Percentiles rank a stretch among this genome's conserved stretches.
Conservation (phyloP, 2,797 vertebrate genomes). For the Gouania willdenowi region DNA sequence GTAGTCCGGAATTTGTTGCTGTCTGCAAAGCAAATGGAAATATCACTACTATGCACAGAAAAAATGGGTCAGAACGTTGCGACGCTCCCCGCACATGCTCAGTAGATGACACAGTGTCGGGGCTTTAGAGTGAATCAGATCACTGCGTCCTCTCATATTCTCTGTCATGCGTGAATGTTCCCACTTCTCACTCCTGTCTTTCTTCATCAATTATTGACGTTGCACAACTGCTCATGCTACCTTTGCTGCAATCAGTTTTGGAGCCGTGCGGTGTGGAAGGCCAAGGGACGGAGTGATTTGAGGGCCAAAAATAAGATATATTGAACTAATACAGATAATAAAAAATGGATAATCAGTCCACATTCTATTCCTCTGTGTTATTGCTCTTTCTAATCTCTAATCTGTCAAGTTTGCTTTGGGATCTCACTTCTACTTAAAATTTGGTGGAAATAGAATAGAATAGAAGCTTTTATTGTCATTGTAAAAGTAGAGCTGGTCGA, state of each 20-base stretch:
- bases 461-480: too few species aligned
- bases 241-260: constrained; percentile 26
- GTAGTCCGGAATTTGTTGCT: constrained; percentile 66
- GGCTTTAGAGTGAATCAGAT: constrained; percentile 54
- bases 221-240: constrained; percentile 51
- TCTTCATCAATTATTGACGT: constrained; percentile 70
- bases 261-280: constrained; percentile 17
- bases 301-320: too few species aligned
- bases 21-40: constrained; percentile 71
- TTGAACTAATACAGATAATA: too few species aligned
- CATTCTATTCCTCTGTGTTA: constrained; percentile 19
- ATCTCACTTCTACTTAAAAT: neutral
- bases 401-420: too few species aligned
- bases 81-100: constrained; percentile 62
- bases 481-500: too few species aligned
- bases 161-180: constrained; percentile 56
- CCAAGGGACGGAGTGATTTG: too few species aligned
- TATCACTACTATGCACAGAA: constrained; percentile 60
- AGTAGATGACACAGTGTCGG: constrained; percentile 39
- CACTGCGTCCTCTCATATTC: constrained; percentile 49
- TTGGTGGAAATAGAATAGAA: constrained; percentile 39
- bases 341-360: too few species aligned
- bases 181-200: constrained; percentile 66
- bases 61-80: constrained; percentile 72
- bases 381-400: too few species aligned